These are phyloP conservation scores for Adelges cooleyi DNA, from an alignment of 1,140 invertebrate species.

Conservation along the genomic window DNA sequence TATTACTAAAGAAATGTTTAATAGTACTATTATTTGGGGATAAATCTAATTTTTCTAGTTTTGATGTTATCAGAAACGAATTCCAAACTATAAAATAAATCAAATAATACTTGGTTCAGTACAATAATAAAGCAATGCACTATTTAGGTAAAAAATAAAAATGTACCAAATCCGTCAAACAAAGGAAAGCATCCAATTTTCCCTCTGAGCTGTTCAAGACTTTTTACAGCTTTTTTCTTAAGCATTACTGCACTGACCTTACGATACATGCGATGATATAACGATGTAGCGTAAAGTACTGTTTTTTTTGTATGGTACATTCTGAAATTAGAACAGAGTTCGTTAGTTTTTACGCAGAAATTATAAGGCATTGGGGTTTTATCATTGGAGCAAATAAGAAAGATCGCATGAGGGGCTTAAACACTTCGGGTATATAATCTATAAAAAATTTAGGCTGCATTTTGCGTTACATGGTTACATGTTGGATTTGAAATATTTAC, in stretches of 20 bases:
- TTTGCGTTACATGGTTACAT: too few relatives aligned
- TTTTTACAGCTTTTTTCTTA: neutral
- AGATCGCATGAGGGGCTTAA: too few relatives aligned
- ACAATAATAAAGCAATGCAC: neutral
- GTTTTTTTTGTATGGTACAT: neutral
- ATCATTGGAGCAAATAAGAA: too few relatives aligned
- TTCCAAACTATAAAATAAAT: constrained; percentile 42
- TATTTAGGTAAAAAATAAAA: neutral
- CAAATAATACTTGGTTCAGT: neutral
- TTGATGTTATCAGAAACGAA: constrained; percentile 42
- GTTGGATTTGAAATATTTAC: too few relatives aligned
- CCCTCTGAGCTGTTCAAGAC: neutral
- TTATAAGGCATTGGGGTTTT: too few relatives aligned
- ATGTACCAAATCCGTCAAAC: constrained; percentile 11
- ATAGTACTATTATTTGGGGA: constrained; percentile 15
- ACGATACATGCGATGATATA: constrained; percentile 16
- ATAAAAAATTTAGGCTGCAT: too few relatives aligned
- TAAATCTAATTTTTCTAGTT: neutral
- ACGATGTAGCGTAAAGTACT: constrained; percentile 5
- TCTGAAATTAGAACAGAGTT: neutral
- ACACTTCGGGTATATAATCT: too few relatives aligned
- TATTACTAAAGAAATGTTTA: constrained; percentile 9
- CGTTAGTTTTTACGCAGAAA: neutral
- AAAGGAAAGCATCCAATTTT: constrained; percentile 20
- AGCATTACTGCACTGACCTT: constrained; percentile 14